These are phyloP conservation scores for Drosophila simulans DNA, from an alignment of 1,140 invertebrate genomes.

Conservation along the genomic window DNA sequence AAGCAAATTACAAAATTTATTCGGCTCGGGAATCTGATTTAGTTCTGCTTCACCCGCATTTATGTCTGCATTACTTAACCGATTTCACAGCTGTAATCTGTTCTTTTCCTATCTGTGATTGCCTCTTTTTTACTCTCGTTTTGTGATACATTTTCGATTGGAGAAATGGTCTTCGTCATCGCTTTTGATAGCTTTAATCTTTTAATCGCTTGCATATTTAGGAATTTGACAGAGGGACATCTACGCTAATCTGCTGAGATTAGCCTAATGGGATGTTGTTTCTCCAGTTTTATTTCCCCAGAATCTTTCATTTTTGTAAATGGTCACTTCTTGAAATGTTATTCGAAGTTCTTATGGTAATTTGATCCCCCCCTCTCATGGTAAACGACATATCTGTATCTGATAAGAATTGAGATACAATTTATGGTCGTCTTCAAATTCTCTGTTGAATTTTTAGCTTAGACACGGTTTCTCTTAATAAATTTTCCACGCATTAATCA, in stretches of 20 bases:
- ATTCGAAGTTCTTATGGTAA: neutral
- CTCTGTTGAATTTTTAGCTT: neutral
- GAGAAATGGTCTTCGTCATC: slow-evolving; percentile 21
- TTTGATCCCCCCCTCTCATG: neutral
- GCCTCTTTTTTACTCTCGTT: neutral
- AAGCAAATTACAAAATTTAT: neutral
- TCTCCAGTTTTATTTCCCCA: neutral
- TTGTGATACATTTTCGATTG: slow-evolving; percentile 7
- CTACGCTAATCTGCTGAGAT: slow-evolving; percentile 12
- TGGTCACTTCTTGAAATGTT: slow-evolving; percentile 2
- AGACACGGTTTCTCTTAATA: too few species aligned
- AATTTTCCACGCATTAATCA: neutral
- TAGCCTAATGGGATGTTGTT: slow-evolving; percentile 11
- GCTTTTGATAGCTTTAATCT: slow-evolving; percentile 40
- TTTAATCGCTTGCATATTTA: slow-evolving; percentile 26
- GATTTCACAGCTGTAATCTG: slow-evolving; percentile 48
- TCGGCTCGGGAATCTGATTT: neutral
- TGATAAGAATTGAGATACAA: neutral
- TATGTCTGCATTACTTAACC: slow-evolving; percentile 55
- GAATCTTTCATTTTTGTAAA: neutral
- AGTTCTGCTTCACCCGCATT: slow-evolving; percentile 7
- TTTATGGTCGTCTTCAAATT: neutral
- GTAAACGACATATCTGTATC: neutral
- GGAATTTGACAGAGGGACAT: neutral
- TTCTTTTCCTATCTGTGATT: slow-evolving; percentile 3